A percentile compares a stretch with the other conserved stretches of the same genome.
Conservation (phyloP, 2,797 vertebrate genomes). For the Hafferia zeledoni region DNA sequence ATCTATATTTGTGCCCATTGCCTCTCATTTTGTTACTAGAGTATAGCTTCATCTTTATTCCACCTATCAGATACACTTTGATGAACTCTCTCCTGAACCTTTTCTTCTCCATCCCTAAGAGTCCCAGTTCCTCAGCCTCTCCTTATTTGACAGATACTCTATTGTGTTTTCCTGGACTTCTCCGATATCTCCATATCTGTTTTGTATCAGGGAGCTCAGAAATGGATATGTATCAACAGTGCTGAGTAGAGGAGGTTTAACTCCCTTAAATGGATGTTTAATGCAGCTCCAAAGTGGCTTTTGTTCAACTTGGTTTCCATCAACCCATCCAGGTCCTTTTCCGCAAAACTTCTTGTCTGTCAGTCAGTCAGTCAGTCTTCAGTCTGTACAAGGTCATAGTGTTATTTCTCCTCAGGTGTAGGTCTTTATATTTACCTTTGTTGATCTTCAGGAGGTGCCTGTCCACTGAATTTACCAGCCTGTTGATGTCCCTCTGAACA, state of each 20-base stretch:
- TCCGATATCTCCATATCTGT: background rate
- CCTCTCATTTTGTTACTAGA: background rate
- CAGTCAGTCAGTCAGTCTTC: background rate
- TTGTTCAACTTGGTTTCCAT: background rate
- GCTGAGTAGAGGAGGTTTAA: background rate
- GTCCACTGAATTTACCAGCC: background rate
- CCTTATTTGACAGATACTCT: background rate
- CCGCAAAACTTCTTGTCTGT: background rate
- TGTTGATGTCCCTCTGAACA: background rate
- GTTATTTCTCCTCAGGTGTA: background rate
- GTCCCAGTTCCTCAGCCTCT: background rate
- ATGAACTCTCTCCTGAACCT: background rate
- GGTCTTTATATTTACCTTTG: background rate
- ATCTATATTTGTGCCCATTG: background rate
- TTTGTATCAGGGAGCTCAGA: background rate
- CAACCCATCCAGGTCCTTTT: background rate
- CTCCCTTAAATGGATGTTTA: no score
- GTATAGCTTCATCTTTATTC: background rate
- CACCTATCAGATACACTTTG: rapidly evolving
- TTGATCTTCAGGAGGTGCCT: background rate
- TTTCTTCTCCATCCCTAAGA: background rate
- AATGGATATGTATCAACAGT: background rate
- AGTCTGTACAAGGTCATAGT: background rate
- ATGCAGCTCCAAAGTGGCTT: background rate
- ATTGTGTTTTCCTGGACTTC: background rate